Conservation (phyloP, 2,113 vertebrate genomes). For the Chamaetylas fuelleborni region DNA sequence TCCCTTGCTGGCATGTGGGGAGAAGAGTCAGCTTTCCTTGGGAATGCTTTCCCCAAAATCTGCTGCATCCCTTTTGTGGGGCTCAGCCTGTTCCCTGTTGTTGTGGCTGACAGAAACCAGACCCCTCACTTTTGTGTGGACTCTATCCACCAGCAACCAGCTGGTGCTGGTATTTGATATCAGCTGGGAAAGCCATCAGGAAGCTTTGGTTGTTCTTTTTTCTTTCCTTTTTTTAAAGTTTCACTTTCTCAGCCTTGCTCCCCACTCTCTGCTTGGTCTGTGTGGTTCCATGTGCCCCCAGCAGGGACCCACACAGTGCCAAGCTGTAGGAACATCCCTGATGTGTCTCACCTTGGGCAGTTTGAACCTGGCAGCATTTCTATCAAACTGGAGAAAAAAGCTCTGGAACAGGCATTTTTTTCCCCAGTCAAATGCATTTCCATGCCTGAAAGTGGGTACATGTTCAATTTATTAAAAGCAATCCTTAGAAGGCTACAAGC, state of each 20-base stretch:
- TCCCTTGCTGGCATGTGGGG: background rate
- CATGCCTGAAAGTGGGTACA: background rate
- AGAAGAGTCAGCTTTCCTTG: background rate
- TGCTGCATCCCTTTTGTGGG: background rate
- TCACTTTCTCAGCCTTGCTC: background rate
- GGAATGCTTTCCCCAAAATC: background rate
- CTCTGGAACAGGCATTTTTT: background rate
- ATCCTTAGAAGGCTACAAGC: background rate
- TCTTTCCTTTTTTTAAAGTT: background rate
- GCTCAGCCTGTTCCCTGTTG: background rate
- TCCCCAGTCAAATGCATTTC: background rate
- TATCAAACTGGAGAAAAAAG: background rate
- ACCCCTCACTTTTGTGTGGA: background rate
- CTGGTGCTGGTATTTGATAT: background rate
- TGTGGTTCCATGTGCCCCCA: background rate
- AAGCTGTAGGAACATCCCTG: background rate
- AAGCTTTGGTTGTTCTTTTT: background rate
- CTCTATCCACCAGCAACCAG: background rate
- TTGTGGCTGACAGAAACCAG: constrained; percentile 50
- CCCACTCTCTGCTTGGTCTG: background rate
- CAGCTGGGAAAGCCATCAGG: background rate
- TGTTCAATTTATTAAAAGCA: background rate
- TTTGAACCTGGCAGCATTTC: background rate
- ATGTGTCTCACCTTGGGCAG: background rate
- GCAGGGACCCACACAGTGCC: background rate